Evolutionary conservation across 2,797 vertebrate species (phyloP).

Genomic region (Oophaga sylvatica): DNA sequence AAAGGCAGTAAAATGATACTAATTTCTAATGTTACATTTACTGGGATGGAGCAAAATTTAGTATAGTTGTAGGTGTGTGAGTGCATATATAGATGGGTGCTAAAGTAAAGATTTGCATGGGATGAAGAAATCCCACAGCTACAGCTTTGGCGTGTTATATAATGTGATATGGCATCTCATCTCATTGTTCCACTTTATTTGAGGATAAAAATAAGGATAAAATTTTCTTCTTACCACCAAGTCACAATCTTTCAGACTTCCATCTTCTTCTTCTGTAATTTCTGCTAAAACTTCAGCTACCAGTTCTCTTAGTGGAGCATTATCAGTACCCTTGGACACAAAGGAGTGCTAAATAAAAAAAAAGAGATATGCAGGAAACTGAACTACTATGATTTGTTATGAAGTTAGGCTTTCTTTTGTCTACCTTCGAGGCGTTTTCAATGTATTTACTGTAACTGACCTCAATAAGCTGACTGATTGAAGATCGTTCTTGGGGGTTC

Average conservation of each 20-base stretch:
- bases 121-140: no score
- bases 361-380: not conserved
- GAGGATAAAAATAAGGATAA: not conserved
- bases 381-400: not conserved
- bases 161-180: not conserved
- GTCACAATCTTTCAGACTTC: conserved; percentile 48
- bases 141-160: not conserved
- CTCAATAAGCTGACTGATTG: conserved; percentile 71
- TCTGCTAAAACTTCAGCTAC: conserved; percentile 73
- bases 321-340: conserved; percentile 63
- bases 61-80: no score
- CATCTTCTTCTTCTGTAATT: conserved; percentile 69
- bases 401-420: not conserved
- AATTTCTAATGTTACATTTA: no score
- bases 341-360: conserved; percentile 68
- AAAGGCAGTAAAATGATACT: no score
- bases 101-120: no score
- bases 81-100: no score
- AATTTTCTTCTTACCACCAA: conserved; percentile 11
- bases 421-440: not conserved
- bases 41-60: no score
- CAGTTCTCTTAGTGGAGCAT: conserved; percentile 69
- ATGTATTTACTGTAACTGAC: conserved; percentile 26
- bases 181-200: not conserved
- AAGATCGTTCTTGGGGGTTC: conserved; percentile 69